Base-by-base conservation (phyloP, 2,113 vertebrate species). In the Phrynocephalus versicolor region DNA sequence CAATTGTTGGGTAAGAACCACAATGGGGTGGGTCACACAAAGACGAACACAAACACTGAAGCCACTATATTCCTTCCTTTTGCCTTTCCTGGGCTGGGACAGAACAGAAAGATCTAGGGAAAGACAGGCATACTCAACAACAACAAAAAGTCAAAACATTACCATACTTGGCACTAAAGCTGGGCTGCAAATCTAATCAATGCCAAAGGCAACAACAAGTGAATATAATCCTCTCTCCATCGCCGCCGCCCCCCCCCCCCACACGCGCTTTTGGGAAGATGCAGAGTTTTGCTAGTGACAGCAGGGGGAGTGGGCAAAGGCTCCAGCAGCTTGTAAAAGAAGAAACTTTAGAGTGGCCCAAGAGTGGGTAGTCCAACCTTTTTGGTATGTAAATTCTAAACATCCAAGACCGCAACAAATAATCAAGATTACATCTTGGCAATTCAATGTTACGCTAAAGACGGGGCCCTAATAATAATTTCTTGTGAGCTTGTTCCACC, bases 51-150 rank as follows among this genome's bases (percentile, higher is more conserved):
- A 25, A 18, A 3, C 14, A n/a, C 58, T 37, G 30, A 18, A 37
- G 25, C 25, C 30, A 30, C 27, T 13, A 67, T 33, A 8, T 13
- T 74, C 23, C 37, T 45, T 65, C 37, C 3, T 30, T 12, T 39
- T 69, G 35, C 30, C 64, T 67, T 67, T 67, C 27, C 30, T 67
- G 27, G 41, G 45, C 2, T 7, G 27, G n/a, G 33, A 33, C 19
- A 82, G 30, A 75, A 69, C 51, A 41, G 19, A 55, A 64, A 76
- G 77, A 15, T 0, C 0, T 14, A 75, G 79, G 30, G 0, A 0
- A 18, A 72, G 65, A 10, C 45, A 81, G 80, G 75, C 30, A 82
- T 21, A 30, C 33, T 51, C 45, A 51, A 10, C 5, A 51, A 10
- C 5, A 51, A 51, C 5, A 51, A 51, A 51, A 10, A 51, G 45